Conservation (phyloP, 2,888 invertebrate genomes). For the Dastarcus helophoroides region DNA sequence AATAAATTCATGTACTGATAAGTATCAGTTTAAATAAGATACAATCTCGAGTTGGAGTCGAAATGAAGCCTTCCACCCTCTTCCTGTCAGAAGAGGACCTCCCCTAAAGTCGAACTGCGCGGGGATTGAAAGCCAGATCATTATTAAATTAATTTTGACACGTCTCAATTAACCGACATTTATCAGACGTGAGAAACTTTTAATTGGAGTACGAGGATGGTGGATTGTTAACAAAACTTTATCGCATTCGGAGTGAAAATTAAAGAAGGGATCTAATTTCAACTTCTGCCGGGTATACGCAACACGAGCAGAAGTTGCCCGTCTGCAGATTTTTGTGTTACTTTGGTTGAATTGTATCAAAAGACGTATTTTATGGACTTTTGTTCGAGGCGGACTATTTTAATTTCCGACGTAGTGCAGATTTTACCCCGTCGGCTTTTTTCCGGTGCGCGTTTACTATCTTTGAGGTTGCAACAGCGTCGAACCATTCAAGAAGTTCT, state of each 20-base stretch:
- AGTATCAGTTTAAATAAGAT: constrained; percentile 8
- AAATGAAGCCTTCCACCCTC: constrained; percentile 6
- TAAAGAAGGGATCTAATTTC: constrained; percentile 5
- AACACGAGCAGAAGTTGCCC: too few species aligned
- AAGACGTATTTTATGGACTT: too few species aligned
- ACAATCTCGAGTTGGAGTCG: constrained; percentile 9
- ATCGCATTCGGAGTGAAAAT: constrained; percentile 8
- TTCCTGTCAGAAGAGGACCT: too few species aligned
- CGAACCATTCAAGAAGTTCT: too few species aligned
- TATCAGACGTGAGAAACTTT: constrained; percentile 21
- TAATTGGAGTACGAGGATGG: constrained; percentile 18
- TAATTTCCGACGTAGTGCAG: too few species aligned
- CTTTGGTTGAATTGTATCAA: too few species aligned
- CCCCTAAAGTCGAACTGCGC: constrained; percentile 2
- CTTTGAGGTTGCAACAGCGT: too few species aligned
- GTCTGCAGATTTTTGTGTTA: too few species aligned
- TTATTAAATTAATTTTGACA: constrained; percentile 23
- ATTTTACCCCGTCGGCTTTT: too few species aligned
- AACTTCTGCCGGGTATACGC: too few species aligned
- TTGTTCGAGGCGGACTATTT: too few species aligned
- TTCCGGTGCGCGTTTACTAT: too few species aligned
- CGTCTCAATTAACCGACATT: constrained; percentile 21
- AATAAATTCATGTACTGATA: constrained; percentile 5
- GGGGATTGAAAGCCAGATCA: constrained; percentile 14
- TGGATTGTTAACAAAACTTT: constrained; percentile 15